Base-by-base conservation (phyloP, 2,113 vertebrate genomes). In the Amblyopsis rosae region DNA sequence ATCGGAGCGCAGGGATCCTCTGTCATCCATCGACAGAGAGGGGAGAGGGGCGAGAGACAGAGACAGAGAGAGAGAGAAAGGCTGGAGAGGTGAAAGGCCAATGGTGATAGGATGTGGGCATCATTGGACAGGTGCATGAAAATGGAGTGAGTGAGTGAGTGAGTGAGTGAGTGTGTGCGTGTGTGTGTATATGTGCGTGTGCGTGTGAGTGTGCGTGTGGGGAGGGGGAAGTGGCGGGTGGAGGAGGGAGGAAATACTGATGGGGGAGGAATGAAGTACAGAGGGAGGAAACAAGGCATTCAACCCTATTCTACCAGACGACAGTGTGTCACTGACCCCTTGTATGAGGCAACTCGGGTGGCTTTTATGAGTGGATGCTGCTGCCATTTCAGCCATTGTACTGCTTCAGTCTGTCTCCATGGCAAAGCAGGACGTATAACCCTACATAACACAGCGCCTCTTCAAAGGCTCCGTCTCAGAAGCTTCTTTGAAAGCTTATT, bases 1-100 rank as follows among this genome's bases (percentile, higher is more conserved):
- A 94, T 92, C 70, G 78, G 91, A 94, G 88, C 68, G 59, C 33
- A 59, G 81, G 66, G 89, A 92, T 93, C 89, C 65, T 80, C 79
- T 94, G 77, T 90, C 91, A 87, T 87, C 80, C 72, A 76, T 50
- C 82, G 83, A 76, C 71, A 77, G 16, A 58, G 72, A 70, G 48
- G 16, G 17, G 54, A 72, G 56, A 47, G 59, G 45, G 63, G 50
- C 26, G 26, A 68, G 59, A 50, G 65, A 60, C 57, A 59, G 46
- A 6, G 62, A 8, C 32, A 13, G 11, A 9, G 15, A 7, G 16
- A 56, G 54, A 9, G 32, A 51, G 45, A 64, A 55, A 70, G 60
- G 4, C 50, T 32, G 59, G 67, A 32, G 17, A 49, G 49, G 57
- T 60, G 61, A 62, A 69, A 49, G 56, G 63, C 71, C 69, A 80